Evolutionary conservation across 2,888 invertebrate species (phyloP), one percentile per base, ranked within the genome.

Genomic region (Ophion ventricosus): DNA sequence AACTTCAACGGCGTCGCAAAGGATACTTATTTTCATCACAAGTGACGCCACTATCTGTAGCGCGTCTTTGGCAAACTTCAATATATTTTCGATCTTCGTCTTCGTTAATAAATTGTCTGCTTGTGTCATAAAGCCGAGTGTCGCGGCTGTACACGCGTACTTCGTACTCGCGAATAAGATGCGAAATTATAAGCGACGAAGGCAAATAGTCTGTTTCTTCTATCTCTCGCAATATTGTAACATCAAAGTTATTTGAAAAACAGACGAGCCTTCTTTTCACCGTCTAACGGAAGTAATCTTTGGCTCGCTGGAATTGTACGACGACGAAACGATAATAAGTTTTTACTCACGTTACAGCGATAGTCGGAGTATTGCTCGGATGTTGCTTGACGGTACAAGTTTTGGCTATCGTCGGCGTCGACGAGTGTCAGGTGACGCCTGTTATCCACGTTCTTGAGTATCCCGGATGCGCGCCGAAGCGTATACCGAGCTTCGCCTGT

Each of bases 401-500:
- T 11, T 89, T 91, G 77, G 94, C 93, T 23, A 91, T 93, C 17
- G 93, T 93, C 74, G 91, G 93, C 10, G 93, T 94, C 14, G 98
- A 98, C 92, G 98, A 98, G 92, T 98, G 98, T 91, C 97, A 97
- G 93, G 96, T 98, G 89, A 98, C 98, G 2, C 98, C 98, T 1
- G 98, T 98, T 40, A 97, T 98, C 86, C 98, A 98, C 93, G 97
- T 98, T 11, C 94, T 98, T 43, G 97, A 98, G 92, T 97, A 98
- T 93, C 97, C 98, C 2, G 98, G 98, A 82, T 98, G 98, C 93
- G 96, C 97, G 63, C 97, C 98, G 7, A 98, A 98, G 93, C 98
- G 98, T 0, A 98, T 98, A 90, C 98, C 98, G 1, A 98, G 98
- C 85, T 98, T 97, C 93, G 98, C 98, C 25, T 98, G 98, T 90